phyloP scores from a whole-genome alignment of 64 coral and sea anemone genomes.

The Stylophora pistillata region DNA sequence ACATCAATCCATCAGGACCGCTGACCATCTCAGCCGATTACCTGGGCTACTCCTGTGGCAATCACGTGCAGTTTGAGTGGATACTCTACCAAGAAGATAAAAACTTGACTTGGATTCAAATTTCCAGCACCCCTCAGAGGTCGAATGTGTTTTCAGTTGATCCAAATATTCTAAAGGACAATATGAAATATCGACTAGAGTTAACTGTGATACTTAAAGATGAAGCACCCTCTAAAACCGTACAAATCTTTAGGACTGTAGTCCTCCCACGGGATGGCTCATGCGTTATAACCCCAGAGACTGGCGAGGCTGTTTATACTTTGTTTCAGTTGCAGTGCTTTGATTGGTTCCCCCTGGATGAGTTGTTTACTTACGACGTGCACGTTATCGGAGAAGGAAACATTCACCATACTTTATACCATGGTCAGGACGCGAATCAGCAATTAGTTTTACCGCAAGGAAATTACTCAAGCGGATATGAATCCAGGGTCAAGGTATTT shows the following conservation, averaged over 20 bases:
- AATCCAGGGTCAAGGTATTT: not conserved
- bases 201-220: not conserved
- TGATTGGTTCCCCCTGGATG: not conserved
- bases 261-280: not conserved
- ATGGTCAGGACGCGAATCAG: not conserved
- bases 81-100: not conserved
- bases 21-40: conserved; percentile 26
- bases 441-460: conserved; percentile 27
- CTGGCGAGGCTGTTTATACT: conserved; percentile 18
- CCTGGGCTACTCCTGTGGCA: not conserved
- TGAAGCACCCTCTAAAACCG: not conserved
- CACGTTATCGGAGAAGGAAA: not conserved
- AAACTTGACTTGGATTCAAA: not conserved
- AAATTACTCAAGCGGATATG: not conserved
- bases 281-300: not conserved
- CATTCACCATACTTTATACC: not conserved
- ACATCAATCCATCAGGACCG: not conserved
- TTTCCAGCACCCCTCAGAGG: not conserved
- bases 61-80: not conserved
- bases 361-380: conserved; percentile 9
- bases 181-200: not conserved
- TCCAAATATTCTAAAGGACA: not conserved
- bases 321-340: not conserved
- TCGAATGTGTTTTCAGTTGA: not conserved
- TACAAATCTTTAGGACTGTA: not conserved